Percentiles rank a stretch among this genome's conserved stretches.
Conservation (phyloP, 2,888 invertebrate species). For the Coenonympha glycerion region DNA sequence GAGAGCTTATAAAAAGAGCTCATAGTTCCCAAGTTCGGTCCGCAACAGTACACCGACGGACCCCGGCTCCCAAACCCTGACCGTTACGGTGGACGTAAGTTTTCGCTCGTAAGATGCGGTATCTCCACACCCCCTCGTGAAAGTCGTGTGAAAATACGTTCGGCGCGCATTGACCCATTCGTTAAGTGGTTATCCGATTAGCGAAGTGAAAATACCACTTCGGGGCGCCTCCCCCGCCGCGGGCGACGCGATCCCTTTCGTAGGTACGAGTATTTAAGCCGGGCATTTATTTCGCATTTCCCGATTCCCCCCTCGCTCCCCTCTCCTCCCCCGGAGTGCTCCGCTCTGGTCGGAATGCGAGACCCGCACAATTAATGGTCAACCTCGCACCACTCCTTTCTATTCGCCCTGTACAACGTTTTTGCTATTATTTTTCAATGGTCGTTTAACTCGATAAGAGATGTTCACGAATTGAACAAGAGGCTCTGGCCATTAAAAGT, state of each 20-base stretch:
- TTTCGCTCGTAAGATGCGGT: conserved; percentile 65
- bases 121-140: conserved; percentile 61
- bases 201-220: conserved; percentile 78
- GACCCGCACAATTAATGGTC: conserved; percentile 62
- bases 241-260: conserved; percentile 68
- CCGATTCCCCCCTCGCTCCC: conserved; percentile 46
- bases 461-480: too few relatives aligned
- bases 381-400: conserved; percentile 45
- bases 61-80: conserved; percentile 54
- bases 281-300: conserved; percentile 75
- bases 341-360: conserved; percentile 49
- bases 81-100: conserved; percentile 68
- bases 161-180: conserved; percentile 76
- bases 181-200: conserved; percentile 79
- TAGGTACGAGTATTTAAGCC: conserved; percentile 51
- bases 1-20: conserved; percentile 35
- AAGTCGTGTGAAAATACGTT: conserved; percentile 76
- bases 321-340: too few relatives aligned
- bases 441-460: too few relatives aligned
- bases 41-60: too few relatives aligned
- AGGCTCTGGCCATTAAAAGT: too few relatives aligned
- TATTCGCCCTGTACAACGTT: conserved; percentile 25
- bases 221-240: conserved; percentile 72
- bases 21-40: conserved; percentile 50
- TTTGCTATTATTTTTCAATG: too few relatives aligned